Evolutionary conservation across 2,888 invertebrate species (phyloP).

Genomic region (Furcula furcula): DNA sequence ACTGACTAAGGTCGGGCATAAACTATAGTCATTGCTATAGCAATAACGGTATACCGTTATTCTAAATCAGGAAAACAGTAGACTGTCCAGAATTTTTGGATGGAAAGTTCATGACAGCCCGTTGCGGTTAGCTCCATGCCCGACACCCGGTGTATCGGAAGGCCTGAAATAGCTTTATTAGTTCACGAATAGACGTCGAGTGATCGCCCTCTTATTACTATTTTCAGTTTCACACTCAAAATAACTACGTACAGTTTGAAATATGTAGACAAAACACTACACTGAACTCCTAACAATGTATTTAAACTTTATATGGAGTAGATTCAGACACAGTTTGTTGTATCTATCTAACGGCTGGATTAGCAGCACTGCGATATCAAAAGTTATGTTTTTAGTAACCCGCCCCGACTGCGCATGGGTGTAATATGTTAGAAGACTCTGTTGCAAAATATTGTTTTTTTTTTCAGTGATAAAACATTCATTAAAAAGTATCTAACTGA

Average conservation of each 20-base stretch:
- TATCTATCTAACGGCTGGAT: too few species aligned
- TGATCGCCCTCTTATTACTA: slow-evolving; percentile 71
- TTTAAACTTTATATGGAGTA: neutral
- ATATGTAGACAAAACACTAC: slow-evolving; percentile 29
- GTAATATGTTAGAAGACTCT: too few species aligned
- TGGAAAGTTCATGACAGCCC: slow-evolving; percentile 20
- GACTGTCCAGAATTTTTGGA: slow-evolving; percentile 4
- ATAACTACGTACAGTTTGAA: slow-evolving; percentile 39
- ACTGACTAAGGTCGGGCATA: too few species aligned
- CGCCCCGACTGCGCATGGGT: too few species aligned
- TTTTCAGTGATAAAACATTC: too few species aligned
- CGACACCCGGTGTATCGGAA: slow-evolving; percentile 45
- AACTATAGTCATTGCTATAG: too few species aligned
- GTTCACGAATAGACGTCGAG: slow-evolving; percentile 67
- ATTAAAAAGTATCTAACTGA: too few species aligned
- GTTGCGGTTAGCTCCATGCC: slow-evolving; percentile 24
- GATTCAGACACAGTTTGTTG: too few species aligned
- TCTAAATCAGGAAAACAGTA: neutral
- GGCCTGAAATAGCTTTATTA: slow-evolving; percentile 68
- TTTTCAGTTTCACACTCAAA: slow-evolving; percentile 59
- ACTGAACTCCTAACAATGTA: slow-evolving; percentile 10
- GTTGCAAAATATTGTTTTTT: too few species aligned
- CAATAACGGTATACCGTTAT: too few species aligned
- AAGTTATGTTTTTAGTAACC: too few species aligned
- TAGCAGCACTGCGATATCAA: too few species aligned